Evolutionary conservation across 1,140 invertebrate species (phyloP).

Genomic region (Drosophila melanogaster): Release_6_plus_ISO1_MT NC_004354.4:16717501-16718000

Average conservation of each 20-base stretch:
- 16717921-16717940: slow-evolving; percentile 14
- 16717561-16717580: slow-evolving; percentile 26
- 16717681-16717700: slow-evolving; percentile 74
- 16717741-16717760: slow-evolving; percentile 68
- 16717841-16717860: slow-evolving; percentile 20
- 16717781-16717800: slow-evolving; percentile 67
- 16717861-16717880: not conserved
- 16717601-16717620: slow-evolving; percentile 20
- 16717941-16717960: slow-evolving; percentile 17
- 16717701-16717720: slow-evolving; percentile 12
- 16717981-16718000: slow-evolving; percentile 43
- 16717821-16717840: slow-evolving; percentile 78
- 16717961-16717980: slow-evolving; percentile 37
- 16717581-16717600: slow-evolving; percentile 51
- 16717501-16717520: not conserved
- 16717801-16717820: slow-evolving; percentile 82
- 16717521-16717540: slow-evolving; percentile 33
- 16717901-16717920: slow-evolving; percentile 26
- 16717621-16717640: slow-evolving; percentile 40
- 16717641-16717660: slow-evolving; percentile 21
- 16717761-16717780: slow-evolving; percentile 48
- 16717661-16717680: slow-evolving; percentile 67
- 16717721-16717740: slow-evolving; percentile 35
- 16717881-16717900: slow-evolving; percentile 5
- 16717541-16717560: slow-evolving; percentile 57